Conservation (phyloP, 2,113 vertebrate genomes). For the Hyla sarda region DNA sequence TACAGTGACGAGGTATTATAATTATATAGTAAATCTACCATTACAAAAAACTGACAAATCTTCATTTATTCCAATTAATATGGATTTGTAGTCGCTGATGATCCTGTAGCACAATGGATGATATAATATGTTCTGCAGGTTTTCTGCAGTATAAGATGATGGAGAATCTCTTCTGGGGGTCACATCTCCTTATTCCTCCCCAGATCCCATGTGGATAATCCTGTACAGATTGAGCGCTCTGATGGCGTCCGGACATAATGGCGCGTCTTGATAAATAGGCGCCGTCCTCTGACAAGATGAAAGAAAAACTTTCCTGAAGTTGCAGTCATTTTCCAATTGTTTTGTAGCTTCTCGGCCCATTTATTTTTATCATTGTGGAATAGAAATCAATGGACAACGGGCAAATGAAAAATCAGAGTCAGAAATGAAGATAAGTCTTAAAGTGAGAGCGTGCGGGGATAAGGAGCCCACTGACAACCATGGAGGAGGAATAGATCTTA, state of each 20-base stretch:
- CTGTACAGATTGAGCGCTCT: background rate
- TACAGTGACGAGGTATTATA: no score
- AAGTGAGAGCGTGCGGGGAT: background rate
- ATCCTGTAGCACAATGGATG: no score
- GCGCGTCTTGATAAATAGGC: background rate
- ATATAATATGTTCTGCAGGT: no score
- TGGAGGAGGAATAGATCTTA: conserved; percentile 51
- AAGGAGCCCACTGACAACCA: conserved; percentile 25
- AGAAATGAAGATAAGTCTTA: conserved; percentile 56
- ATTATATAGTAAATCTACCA: no score
- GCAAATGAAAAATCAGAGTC: conserved; percentile 50
- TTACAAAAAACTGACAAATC: no score
- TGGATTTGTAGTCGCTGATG: no score
- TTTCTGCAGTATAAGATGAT: no score
- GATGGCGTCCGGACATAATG: background rate
- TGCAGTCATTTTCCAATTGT: background rate
- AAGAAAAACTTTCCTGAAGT: conserved; percentile 13
- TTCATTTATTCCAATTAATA: no score
- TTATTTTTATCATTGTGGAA: conserved; percentile 41
- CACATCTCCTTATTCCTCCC: background rate
- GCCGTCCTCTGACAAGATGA: background rate
- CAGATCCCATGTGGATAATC: background rate
- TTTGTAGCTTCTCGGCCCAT: background rate
- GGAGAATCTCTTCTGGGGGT: no score
- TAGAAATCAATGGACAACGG: conserved; percentile 48